These are phyloP conservation scores for Tangara arthus DNA, from an alignment of 2,797 vertebrate species.

Conservation along the genomic window DNA sequence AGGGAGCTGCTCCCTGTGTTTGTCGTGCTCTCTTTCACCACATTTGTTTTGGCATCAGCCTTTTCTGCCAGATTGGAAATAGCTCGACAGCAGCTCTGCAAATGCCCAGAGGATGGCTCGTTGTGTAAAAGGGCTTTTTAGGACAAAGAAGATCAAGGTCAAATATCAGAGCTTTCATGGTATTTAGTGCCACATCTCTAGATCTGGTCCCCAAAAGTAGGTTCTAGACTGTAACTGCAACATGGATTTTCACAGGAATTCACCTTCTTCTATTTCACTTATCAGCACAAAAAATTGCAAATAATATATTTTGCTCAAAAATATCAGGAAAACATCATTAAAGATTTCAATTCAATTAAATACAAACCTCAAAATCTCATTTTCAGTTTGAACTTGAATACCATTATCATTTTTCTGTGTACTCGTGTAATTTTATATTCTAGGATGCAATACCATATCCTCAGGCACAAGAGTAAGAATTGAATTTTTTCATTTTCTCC, in stretches of 20 bases:
- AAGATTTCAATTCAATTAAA: not conserved
- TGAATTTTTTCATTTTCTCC: not conserved
- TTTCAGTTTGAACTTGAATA: not conserved
- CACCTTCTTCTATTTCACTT: not conserved
- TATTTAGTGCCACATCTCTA: not conserved
- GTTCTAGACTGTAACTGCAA: not conserved
- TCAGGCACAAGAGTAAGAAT: not conserved
- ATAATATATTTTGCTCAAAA: not conserved
- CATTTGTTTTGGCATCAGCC: not conserved
- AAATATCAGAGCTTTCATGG: not conserved
- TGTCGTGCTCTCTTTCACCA: not conserved
- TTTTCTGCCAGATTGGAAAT: not conserved
- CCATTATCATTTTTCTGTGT: not conserved
- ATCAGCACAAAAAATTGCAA: not conserved
- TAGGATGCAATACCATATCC: not conserved
- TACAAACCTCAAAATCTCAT: not conserved
- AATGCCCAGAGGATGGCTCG: fast-evolving
- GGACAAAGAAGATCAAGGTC: not conserved
- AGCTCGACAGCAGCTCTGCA: not conserved
- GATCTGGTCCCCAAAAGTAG: not conserved
- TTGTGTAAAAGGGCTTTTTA: not conserved
- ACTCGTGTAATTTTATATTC: not conserved
- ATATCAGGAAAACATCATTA: not conserved
- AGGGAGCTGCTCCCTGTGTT: not conserved
- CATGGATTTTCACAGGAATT: not conserved